phyloP scores from a whole-genome alignment of 2,888 invertebrate species.

The Platypus cylindrus region DNA sequence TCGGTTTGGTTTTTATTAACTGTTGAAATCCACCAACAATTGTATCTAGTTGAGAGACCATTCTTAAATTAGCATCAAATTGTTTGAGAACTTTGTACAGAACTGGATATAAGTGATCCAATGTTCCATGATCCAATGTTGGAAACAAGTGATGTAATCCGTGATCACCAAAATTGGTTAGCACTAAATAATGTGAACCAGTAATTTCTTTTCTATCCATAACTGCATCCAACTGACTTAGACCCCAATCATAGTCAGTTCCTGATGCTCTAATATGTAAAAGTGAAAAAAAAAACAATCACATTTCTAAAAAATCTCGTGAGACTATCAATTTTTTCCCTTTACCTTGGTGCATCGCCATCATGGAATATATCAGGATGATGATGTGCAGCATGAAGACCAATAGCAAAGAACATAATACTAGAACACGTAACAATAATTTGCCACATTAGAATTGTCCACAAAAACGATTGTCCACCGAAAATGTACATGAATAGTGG shows the following conservation, averaged over 20 bases:
- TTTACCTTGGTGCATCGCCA: slow-evolving; percentile 46
- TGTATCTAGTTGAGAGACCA: slow-evolving; percentile 44
- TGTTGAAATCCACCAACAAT: slow-evolving; percentile 56
- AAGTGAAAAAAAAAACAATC: neutral
- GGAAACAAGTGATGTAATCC: slow-evolving; percentile 73
- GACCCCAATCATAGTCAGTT: slow-evolving; percentile 57
- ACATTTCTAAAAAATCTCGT: neutral
- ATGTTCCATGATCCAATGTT: slow-evolving; percentile 62
- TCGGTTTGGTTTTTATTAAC: slow-evolving; percentile 38
- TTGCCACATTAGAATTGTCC: slow-evolving; percentile 42
- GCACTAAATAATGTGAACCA: slow-evolving; percentile 51
- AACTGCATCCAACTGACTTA: slow-evolving; percentile 63
- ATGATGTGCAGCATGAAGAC: slow-evolving; percentile 64
- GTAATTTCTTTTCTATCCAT: slow-evolving; percentile 58
- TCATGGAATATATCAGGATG: slow-evolving; percentile 71
- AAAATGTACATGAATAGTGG: slow-evolving; percentile 35
- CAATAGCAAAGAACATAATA: slow-evolving; percentile 49
- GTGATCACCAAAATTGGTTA: slow-evolving; percentile 70
- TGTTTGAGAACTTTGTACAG: slow-evolving; percentile 48
- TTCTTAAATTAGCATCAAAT: slow-evolving; percentile 43
- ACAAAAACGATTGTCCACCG: slow-evolving; percentile 24
- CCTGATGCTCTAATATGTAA: slow-evolving; percentile 30
- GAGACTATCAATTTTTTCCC: neutral
- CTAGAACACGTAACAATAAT: slow-evolving; percentile 49
- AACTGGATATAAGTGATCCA: slow-evolving; percentile 52